Base-by-base conservation (phyloP, 2,113 vertebrate species). In the Amphiprion percula region DNA sequence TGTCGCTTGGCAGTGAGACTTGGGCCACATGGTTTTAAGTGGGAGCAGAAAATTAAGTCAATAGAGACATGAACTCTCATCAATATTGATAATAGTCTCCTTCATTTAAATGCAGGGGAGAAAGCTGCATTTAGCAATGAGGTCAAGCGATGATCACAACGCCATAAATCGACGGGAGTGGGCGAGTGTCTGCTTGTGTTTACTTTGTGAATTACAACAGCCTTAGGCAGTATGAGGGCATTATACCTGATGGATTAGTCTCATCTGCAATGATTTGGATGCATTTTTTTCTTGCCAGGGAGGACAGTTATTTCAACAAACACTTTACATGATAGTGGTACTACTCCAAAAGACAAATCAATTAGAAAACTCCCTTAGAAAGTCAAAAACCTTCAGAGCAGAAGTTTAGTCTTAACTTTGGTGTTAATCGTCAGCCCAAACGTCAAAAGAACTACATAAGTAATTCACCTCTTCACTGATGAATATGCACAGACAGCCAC, bases 21-120 rank as follows among this genome's bases (percentile, higher is more conserved):
- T 5, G 55, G 59, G 81, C 74, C 79, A 16, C 56, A 53, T 28
- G 79, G 26, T 77, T 85, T 87, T 80, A 79, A 87, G 85, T 84
- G 82, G 62, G 75, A 81, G 67, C 71, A 69, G 77, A 75, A 83
- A 85, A 81, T 82, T 47, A 84, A 86, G 87, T 88, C 87, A 83
- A 89, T 68, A 80, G 80, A 82, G 80, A 88, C 86, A 62, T 61
- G 68, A 86, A 81, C 78, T 28, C 76, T 44, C 83, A 92, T 90
- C 78, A 87, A 90, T 90, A 91, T 80, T 89, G 85, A 90, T 88
- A 82, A 68, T 54, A 58, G 71, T 37, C 80, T 19, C 49, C 56
- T 80, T 87, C 85, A 88, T 93, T 91, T 67, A 64, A 74, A 94
- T 90, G 85, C 91, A 80, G 62, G 28, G 60, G 68, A 68, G 73